A percentile compares a stretch with the other conserved stretches of the same genome.
Evolutionary conservation across 2,888 invertebrate species (phyloP).

Genomic region (Tetranychus piercei): DNA sequence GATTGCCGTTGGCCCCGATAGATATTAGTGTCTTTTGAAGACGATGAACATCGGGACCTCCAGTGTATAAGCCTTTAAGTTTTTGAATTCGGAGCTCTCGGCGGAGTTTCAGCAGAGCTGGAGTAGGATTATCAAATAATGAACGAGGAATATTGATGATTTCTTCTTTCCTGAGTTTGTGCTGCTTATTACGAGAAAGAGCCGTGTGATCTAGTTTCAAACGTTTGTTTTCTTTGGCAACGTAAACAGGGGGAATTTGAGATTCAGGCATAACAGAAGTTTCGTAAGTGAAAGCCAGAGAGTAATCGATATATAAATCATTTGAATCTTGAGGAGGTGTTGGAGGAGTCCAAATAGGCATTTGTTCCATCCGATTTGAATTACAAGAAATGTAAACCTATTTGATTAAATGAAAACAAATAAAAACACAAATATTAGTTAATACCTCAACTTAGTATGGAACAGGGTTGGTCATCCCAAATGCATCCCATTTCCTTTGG

Average conservation of each 20-base stretch:
- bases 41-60: slow-evolving; percentile 15
- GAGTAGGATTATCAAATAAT: slow-evolving; percentile 57
- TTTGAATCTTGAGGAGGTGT: slow-evolving; percentile 84
- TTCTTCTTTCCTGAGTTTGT: slow-evolving; percentile 46
- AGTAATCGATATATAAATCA: slow-evolving; percentile 73
- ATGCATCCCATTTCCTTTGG: slow-evolving; percentile 29
- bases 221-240: slow-evolving; percentile 54
- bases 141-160: slow-evolving; percentile 57
- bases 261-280: slow-evolving; percentile 50
- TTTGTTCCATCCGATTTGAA: slow-evolving; percentile 29
- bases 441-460: slow-evolving; percentile 14
- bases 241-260: slow-evolving; percentile 57
- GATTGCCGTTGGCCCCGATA: slow-evolving; percentile 4
- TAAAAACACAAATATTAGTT: not conserved
- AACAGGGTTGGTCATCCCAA: slow-evolving; percentile 20
- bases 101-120: slow-evolving; percentile 52
- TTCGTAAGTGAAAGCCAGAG: slow-evolving; percentile 67
- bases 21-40: slow-evolving; percentile 15
- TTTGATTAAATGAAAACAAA: slow-evolving; percentile 10
- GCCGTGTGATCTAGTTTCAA: slow-evolving; percentile 43
- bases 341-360: slow-evolving; percentile 75
- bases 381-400: slow-evolving; percentile 31
- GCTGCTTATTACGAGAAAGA: slow-evolving; percentile 28
- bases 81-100: slow-evolving; percentile 58
- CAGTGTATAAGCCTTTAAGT: slow-evolving; percentile 33